These are phyloP conservation scores for Borostomias antarcticus DNA, from an alignment of 2,797 vertebrate genomes.

Conservation along the genomic window DNA sequence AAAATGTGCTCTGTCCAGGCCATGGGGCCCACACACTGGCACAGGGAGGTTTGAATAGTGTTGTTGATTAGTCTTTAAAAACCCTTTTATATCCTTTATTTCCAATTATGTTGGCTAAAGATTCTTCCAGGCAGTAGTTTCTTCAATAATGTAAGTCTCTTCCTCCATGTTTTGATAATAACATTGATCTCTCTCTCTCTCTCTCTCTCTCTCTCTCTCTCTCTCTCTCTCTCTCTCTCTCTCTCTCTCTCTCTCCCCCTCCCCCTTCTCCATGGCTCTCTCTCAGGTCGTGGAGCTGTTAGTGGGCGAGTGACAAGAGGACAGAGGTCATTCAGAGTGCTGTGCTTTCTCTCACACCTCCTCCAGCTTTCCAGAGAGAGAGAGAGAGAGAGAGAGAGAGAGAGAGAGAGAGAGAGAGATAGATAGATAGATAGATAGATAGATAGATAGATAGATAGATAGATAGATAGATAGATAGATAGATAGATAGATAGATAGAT, in stretches of 20 bases:
- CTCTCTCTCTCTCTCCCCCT: background rate
- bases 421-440: no score
- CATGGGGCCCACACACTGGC: no score
- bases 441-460: no score
- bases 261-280: background rate
- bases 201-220: conserved; percentile 2
- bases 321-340: background rate
- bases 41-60: no score
- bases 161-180: background rate
- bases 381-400: no score
- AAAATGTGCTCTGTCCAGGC: no score
- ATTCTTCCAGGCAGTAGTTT: background rate
- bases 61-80: no score
- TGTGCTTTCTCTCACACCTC: background rate
- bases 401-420: no score
- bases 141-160: background rate
- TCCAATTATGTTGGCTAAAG: background rate
- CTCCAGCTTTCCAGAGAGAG: no score
- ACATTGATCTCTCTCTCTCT: background rate
- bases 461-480: no score
- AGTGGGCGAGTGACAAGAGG: background rate
- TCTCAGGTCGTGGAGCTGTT: background rate
- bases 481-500: no score
- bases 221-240: conserved; percentile 7
- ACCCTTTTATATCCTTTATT: no score